These are phyloP conservation scores for Chloropsis cyanopogon DNA, from an alignment of 2,113 vertebrate genomes.

Conservation along the genomic window DNA sequence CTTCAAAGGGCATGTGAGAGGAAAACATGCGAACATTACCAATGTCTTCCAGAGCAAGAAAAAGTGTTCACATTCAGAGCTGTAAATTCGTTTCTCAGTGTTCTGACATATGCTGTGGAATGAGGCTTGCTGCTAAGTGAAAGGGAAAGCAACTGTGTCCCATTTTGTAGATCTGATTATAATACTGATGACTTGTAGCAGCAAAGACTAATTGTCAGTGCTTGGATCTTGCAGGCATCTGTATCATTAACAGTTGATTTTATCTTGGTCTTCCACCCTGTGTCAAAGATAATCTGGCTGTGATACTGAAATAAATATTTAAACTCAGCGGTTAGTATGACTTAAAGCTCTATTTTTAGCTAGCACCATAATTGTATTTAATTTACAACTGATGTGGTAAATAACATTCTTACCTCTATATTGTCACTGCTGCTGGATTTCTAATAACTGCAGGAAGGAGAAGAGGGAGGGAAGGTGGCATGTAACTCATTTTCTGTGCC, in stretches of 20 bases:
- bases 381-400: neutral
- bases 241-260: neutral
- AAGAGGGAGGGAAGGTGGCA: neutral
- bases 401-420: neutral
- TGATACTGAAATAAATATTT: slow-evolving; percentile 1
- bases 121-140: neutral
- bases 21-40: neutral
- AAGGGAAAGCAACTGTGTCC: neutral
- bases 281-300: neutral
- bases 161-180: neutral
- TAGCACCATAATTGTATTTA: neutral
- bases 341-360: neutral
- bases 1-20: neutral
- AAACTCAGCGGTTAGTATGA: neutral
- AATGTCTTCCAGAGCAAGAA: neutral
- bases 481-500: neutral
- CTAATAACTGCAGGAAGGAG: neutral
- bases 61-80: neutral
- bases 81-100: neutral
- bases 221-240: neutral
- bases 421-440: neutral
- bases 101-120: neutral
- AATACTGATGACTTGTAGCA: neutral
- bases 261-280: neutral
- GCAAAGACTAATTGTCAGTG: neutral